phyloP scores from a whole-genome alignment of 1,140 invertebrate species.

The Pomphorhynchus laevis region DNA sequence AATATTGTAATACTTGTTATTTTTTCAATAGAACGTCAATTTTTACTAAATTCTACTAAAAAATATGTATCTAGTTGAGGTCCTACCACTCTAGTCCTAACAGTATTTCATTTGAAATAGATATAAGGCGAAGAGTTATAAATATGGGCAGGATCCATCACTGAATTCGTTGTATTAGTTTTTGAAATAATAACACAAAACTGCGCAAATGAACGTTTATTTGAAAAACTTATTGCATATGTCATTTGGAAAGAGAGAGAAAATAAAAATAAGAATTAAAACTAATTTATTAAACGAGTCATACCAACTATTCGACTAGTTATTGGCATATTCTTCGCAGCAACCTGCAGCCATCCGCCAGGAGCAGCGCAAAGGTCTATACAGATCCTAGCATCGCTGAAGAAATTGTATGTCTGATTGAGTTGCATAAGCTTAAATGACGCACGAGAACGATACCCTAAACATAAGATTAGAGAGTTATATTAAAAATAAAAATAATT shows the following conservation, averaged over 20 bases:
- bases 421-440: constrained; percentile 92
- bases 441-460: constrained; percentile 69
- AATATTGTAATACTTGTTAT: no score
- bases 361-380: constrained; percentile 93
- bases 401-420: constrained; percentile 78
- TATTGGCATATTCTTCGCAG: constrained; percentile 75
- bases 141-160: no score
- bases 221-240: neutral
- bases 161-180: no score
- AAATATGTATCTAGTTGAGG: no score
- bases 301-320: constrained; percentile 54
- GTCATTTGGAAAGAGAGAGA: neutral
- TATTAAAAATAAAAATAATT: neutral
- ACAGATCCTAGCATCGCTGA: constrained; percentile 68
- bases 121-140: no score
- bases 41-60: no score
- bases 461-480: constrained; percentile 14
- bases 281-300: constrained; percentile 4
- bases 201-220: no score
- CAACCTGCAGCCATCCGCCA: constrained; percentile 99
- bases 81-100: no score
- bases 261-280: neutral
- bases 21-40: no score
- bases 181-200: no score
- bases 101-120: no score